These are phyloP conservation scores for Spicauda simplicius DNA, from an alignment of 2,888 invertebrate genomes.

Conservation along the genomic window DNA sequence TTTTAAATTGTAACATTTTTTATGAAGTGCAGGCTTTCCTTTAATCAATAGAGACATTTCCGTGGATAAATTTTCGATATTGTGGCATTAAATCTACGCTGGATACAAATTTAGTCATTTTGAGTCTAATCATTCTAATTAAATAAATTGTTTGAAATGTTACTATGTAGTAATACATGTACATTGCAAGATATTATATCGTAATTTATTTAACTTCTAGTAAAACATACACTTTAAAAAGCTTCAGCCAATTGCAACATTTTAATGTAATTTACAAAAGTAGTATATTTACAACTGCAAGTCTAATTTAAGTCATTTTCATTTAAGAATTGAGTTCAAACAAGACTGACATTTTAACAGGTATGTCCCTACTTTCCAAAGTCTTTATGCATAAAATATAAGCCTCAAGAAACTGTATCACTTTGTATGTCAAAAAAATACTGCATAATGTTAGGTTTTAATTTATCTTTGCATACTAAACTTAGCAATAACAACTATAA, in stretches of 20 bases:
- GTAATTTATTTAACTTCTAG: not conserved
- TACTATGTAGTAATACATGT: not conserved
- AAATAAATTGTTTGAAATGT: not conserved
- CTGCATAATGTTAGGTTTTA: slow-evolving; percentile 56
- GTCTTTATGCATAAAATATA: slow-evolving; percentile 36
- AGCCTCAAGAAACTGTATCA: slow-evolving; percentile 68
- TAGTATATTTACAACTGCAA: slow-evolving; percentile 4
- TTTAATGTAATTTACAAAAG: not conserved
- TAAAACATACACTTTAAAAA: not conserved
- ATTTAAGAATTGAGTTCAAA: slow-evolving; percentile 4
- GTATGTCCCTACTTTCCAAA: not conserved
- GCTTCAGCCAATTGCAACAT: not conserved
- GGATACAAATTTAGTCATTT: not conserved
- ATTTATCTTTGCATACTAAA: slow-evolving; percentile 28
- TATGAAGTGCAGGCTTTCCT: too few species aligned
- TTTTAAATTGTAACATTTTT: too few species aligned
- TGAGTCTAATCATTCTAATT: not conserved
- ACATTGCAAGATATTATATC: not conserved
- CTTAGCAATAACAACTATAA: slow-evolving; percentile 55
- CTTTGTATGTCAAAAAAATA: slow-evolving; percentile 57
- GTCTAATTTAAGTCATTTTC: not conserved
- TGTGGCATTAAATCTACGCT: not conserved
- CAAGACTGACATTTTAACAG: not conserved
- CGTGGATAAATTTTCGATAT: not conserved
- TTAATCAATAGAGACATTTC: too few species aligned